A percentile compares a stretch with the other conserved stretches of the same genome.
These are phyloP conservation scores for Vollenhovia emeryi DNA, from an alignment of 1,140 invertebrate species.

Conservation along the genomic window DNA sequence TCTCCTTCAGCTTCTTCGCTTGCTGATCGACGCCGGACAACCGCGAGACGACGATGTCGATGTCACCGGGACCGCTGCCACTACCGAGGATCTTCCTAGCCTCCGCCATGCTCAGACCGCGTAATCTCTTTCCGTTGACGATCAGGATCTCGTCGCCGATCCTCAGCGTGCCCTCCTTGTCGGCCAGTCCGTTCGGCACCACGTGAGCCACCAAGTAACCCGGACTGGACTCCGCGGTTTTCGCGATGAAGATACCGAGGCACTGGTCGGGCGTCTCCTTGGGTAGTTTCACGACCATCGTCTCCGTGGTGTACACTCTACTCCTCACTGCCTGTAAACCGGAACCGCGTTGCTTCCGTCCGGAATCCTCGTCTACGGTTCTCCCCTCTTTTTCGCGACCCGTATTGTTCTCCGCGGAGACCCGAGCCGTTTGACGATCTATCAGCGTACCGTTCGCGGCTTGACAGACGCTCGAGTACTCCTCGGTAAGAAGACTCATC, in stretches of 20 bases:
- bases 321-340: slow-evolving; percentile 84
- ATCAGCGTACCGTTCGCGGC: slow-evolving; percentile 31
- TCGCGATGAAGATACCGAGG: slow-evolving; percentile 94
- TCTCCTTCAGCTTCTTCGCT: slow-evolving; percentile 87
- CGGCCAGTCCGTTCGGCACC: slow-evolving; percentile 91
- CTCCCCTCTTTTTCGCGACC: slow-evolving; percentile 36
- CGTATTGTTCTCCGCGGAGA: background rate
- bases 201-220: slow-evolving; percentile 94
- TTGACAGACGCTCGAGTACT: slow-evolving; percentile 17
- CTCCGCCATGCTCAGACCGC: slow-evolving; percentile 91
- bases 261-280: slow-evolving; percentile 89
- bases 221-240: slow-evolving; percentile 89
- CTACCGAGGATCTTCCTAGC: slow-evolving; percentile 90
- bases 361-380: slow-evolving; percentile 69
- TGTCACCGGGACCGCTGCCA: slow-evolving; percentile 87
- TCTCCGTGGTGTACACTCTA: slow-evolving; percentile 83
- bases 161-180: slow-evolving; percentile 91
- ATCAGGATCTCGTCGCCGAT: slow-evolving; percentile 94
- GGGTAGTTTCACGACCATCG: slow-evolving; percentile 89
- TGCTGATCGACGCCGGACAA: slow-evolving; percentile 75
- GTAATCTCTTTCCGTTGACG: slow-evolving; percentile 91
- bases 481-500: slow-evolving; percentile 14
- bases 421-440: slow-evolving; percentile 29
- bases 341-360: background rate
- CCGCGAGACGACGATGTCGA: slow-evolving; percentile 91